phyloP scores from a whole-genome alignment of 2,113 vertebrate genomes.

The Bujurquina vittata region DNA sequence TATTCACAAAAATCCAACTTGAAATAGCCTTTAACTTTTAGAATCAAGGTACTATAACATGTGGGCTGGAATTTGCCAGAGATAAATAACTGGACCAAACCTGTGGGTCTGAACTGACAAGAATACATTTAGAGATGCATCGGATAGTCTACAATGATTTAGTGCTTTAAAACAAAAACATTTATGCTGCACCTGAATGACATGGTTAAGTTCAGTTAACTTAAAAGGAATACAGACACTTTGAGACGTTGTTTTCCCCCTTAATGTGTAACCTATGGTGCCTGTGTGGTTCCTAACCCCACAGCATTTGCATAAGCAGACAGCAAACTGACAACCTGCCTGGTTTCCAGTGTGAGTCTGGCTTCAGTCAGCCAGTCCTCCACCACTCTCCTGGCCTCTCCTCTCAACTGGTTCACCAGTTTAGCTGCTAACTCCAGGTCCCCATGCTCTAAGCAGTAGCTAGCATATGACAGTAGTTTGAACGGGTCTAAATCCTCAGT shows the following conservation, averaged over 20 bases:
- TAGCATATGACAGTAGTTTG: slow-evolving; percentile 91
- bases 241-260: background rate
- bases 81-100: slow-evolving; percentile 37
- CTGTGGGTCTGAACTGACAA: background rate
- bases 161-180: slow-evolving; percentile 22
- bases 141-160: slow-evolving; percentile 6
- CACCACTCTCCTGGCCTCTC: slow-evolving; percentile 90
- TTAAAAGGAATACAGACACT: slow-evolving; percentile 5
- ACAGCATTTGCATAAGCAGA: slow-evolving; percentile 92
- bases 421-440: slow-evolving; percentile 96
- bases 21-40: slow-evolving; percentile 29
- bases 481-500: slow-evolving; percentile 88
- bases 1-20: slow-evolving; percentile 40
- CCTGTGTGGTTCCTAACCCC: slow-evolving; percentile 91
- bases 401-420: slow-evolving; percentile 92
- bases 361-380: slow-evolving; percentile 95
- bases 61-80: background rate
- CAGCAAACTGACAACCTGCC: slow-evolving; percentile 89
- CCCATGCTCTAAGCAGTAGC: slow-evolving; percentile 92
- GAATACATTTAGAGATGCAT: background rate
- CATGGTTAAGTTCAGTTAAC: background rate
- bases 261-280: slow-evolving; percentile 49
- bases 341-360: slow-evolving; percentile 92
- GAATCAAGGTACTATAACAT: slow-evolving; percentile 9
- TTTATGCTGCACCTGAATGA: background rate